Percentiles rank a stretch among this genome's conserved stretches.
Evolutionary conservation across 1,140 invertebrate genomes (phyloP).

Genomic region (Diabrotica virgifera): DNA sequence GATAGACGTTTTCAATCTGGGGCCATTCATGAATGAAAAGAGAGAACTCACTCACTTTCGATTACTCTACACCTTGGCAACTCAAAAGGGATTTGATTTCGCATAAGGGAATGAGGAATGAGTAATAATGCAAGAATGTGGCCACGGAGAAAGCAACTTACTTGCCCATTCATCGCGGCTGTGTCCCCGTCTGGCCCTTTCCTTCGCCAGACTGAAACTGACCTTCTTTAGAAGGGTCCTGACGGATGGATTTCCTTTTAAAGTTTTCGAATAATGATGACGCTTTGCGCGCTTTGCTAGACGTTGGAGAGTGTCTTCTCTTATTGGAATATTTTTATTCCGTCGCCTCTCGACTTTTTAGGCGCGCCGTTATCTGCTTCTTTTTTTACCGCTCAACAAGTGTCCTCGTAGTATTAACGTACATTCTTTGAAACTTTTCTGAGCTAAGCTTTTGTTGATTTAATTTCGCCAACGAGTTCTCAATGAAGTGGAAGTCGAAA

Average conservation of each 20-base stretch:
- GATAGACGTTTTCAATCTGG: slow-evolving; percentile 6
- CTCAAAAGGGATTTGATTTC: slow-evolving; percentile 29
- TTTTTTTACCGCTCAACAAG: slow-evolving; percentile 13
- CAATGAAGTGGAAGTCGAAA: no score
- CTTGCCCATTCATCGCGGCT: slow-evolving; percentile 21
- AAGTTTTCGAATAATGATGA: slow-evolving; percentile 22
- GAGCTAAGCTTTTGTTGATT: no score
- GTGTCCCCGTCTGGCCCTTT: slow-evolving; percentile 19
- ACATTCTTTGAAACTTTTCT: no score
- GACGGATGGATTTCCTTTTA: slow-evolving; percentile 16
- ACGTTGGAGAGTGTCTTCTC: slow-evolving; percentile 8
- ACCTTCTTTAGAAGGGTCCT: slow-evolving; percentile 22
- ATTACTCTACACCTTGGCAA: slow-evolving; percentile 20
- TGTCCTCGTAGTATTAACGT: background rate
- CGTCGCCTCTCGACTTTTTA: background rate
- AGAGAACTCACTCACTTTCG: slow-evolving; percentile 23
- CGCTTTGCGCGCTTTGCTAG: background rate
- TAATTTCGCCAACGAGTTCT: no score
- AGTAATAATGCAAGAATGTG: slow-evolving; percentile 23
- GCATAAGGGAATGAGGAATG: slow-evolving; percentile 29
- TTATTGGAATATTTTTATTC: slow-evolving; percentile 21
- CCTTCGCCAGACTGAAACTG: slow-evolving; percentile 14
- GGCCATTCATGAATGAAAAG: slow-evolving; percentile 23
- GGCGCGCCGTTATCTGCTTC: slow-evolving; percentile 1
- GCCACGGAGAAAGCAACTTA: slow-evolving; percentile 12